These are phyloP conservation scores for Siphamia tubifer DNA, from an alignment of 2,113 vertebrate genomes.

Conservation along the genomic window DNA sequence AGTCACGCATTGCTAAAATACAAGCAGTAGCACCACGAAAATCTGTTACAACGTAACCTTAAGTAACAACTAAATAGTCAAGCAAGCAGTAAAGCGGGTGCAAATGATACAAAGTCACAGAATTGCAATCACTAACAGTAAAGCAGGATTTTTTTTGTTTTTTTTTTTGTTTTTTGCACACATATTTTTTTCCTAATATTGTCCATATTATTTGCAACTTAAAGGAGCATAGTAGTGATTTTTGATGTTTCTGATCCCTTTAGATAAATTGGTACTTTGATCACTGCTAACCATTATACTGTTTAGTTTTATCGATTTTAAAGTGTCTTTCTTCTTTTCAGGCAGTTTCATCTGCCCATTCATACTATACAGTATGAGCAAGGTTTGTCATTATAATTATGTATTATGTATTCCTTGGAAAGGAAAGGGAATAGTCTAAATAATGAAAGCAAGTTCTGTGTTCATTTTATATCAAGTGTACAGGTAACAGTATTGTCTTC, in stretches of 20 bases:
- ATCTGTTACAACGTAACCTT: slow-evolving; percentile 43
- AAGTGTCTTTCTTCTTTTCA: not conserved
- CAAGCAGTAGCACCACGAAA: slow-evolving; percentile 63
- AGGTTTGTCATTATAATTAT: not conserved
- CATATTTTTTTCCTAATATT: slow-evolving; percentile 1
- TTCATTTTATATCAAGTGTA: not conserved
- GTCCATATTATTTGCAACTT: slow-evolving; percentile 20
- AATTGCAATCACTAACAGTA: slow-evolving; percentile 66
- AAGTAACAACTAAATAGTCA: slow-evolving; percentile 67
- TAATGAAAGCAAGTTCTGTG: not conserved
- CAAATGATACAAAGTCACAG: slow-evolving; percentile 73
- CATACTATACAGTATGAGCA: not conserved
- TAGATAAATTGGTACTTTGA: slow-evolving; percentile 11
- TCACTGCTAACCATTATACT: not conserved
- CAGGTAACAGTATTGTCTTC: not conserved
- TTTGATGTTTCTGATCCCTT: slow-evolving; percentile 43
- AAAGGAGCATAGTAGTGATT: slow-evolving; percentile 5
- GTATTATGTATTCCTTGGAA: no score
- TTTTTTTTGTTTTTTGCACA: slow-evolving; percentile 6
- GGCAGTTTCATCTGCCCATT: not conserved
- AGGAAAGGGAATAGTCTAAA: no score
- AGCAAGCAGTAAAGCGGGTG: slow-evolving; percentile 73
- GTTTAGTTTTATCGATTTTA: not conserved
- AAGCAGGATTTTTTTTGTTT: slow-evolving; percentile 41
- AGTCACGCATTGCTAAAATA: slow-evolving; percentile 57